Base-by-base conservation (phyloP, 2,797 vertebrate genomes). In the Onychomys arenicola region DNA sequence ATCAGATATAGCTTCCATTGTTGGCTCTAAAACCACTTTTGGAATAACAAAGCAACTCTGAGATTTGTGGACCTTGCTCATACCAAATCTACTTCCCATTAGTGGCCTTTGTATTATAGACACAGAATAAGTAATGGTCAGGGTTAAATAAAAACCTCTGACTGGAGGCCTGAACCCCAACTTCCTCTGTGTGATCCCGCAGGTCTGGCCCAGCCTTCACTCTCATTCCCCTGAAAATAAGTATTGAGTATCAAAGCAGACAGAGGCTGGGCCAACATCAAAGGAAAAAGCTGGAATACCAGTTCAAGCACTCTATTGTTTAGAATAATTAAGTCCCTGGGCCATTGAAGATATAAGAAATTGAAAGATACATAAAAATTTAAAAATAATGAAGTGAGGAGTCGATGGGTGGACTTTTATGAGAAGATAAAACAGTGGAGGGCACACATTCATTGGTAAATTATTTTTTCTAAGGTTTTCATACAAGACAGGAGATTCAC, bases 1-100 rank as follows among this genome's bases (percentile, higher is more conserved):
- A 87, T 73, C 76, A 63, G 25, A 81, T 65, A 75, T 37, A 85
- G 16, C 32, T 65, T 96, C 78, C 83, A 40, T 29, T 49, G 57
- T 32, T 75, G 63, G 25, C 27, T 75, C 57, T 67, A 49, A 96
- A 85, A 78, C 86, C 49, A 52, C 40, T 21, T 89, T 94, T 75
- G 34, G 83, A 92, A 92, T 88, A 92, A 88, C 75, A 77, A 90
- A 91, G 40, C 75, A 88, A 89, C n/a, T 88, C 81, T 88, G 65
- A 95, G 11, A 75, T 59, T 52, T 52, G 17, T 46, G 43, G 23
- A 40, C 19, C 32, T 94, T 94, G 93, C 55, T 89, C 29, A 43
- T 49, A 73, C 10, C 49, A n/a, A 71, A 43, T 11, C 27, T 78
- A 76, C 78, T 90, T 91, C 43, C 21, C 52, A 55, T n/a, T 61